Conservation (phyloP, 2,113 vertebrate genomes). For the Pygathrix nemaeus region DNA sequence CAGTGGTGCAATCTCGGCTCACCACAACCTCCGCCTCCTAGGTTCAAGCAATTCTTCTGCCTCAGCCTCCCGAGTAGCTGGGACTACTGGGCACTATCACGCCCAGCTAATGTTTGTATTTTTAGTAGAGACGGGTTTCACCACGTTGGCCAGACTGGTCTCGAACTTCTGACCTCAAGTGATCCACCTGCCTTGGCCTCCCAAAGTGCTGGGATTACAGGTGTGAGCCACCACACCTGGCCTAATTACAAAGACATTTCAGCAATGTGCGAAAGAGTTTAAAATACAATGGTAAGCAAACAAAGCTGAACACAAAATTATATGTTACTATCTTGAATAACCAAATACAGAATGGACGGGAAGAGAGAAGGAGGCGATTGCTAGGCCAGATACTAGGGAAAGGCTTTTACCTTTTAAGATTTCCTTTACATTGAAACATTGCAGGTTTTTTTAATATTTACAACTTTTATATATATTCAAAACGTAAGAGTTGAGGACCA, state of each 20-base stretch:
- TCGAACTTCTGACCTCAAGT: too few relatives aligned
- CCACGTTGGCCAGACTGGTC: too few relatives aligned
- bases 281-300: background rate
- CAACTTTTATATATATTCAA: background rate
- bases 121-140: too few relatives aligned
- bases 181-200: too few relatives aligned
- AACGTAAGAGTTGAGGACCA: background rate
- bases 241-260: background rate
- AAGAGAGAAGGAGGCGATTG: background rate
- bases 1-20: too few relatives aligned
- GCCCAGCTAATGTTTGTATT: too few relatives aligned
- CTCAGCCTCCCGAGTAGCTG: too few relatives aligned
- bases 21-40: too few relatives aligned
- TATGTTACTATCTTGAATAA: background rate
- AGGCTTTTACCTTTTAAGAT: background rate
- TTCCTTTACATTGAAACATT: background rate
- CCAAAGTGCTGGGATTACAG: too few relatives aligned
- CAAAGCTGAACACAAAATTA: background rate
- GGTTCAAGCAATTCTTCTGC: too few relatives aligned
- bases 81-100: too few relatives aligned
- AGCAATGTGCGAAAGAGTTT: background rate
- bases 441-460: background rate
- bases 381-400: rapidly evolving
- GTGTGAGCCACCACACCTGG: too few relatives aligned
- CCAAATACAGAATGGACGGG: background rate